phyloP scores from a whole-genome alignment of 2,888 invertebrate genomes.

The Hydraecia micacea region DNA sequence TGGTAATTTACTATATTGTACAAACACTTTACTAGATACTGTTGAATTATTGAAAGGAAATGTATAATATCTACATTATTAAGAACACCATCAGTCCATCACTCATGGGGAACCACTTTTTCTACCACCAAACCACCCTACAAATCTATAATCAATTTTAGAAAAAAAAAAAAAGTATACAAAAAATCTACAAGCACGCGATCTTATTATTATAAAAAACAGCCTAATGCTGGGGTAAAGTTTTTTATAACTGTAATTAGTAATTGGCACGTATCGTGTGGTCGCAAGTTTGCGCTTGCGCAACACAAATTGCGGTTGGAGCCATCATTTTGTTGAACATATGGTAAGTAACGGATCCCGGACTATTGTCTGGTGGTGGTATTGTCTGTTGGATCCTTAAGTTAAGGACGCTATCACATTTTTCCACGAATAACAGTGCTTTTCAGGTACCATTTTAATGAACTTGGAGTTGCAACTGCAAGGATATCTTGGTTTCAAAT shows the following conservation, averaged over 20 bases:
- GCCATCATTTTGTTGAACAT: slow-evolving; percentile 57
- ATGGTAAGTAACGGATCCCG: slow-evolving; percentile 59
- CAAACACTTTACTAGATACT: background rate
- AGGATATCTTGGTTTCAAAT: too few relatives aligned
- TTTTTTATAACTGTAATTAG: slow-evolving; percentile 81
- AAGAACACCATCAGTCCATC: background rate
- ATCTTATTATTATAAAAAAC: slow-evolving; percentile 63
- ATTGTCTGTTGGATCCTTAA: slow-evolving; percentile 27
- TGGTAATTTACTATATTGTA: background rate
- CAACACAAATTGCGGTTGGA: slow-evolving; percentile 67
- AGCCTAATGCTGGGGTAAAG: slow-evolving; percentile 63
- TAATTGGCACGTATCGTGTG: slow-evolving; percentile 84
- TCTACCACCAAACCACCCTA: slow-evolving; percentile 20
- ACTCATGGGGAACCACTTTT: background rate
- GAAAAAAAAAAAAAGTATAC: slow-evolving; percentile 18
- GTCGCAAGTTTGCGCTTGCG: slow-evolving; percentile 69
- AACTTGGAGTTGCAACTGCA: too few relatives aligned
- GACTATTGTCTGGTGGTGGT: slow-evolving; percentile 32
- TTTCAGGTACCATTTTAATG: too few relatives aligned
- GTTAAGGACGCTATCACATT: too few relatives aligned
- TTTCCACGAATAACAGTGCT: too few relatives aligned
- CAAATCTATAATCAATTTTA: slow-evolving; percentile 51
- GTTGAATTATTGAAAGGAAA: background rate
- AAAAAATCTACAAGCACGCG: slow-evolving; percentile 61
- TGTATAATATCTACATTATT: background rate